Base-by-base conservation (phyloP, 2,797 vertebrate species). In the Octomys mimax region DNA sequence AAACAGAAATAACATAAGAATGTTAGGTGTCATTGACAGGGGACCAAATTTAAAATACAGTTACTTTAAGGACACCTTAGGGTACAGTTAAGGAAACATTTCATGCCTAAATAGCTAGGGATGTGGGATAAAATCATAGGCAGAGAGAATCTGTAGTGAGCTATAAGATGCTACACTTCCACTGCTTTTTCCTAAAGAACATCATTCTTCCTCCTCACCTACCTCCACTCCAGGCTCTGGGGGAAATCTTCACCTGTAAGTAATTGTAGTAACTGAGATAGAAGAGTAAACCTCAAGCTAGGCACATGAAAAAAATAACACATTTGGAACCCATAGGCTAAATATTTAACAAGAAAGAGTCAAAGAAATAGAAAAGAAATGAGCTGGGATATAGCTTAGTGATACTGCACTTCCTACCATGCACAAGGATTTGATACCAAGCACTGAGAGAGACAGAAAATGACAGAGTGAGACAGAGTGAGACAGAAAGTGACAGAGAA, bases 1-100 rank as follows among this genome's bases (percentile, higher is more conserved):
- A 89, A 57, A 77, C 31, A 90, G 31, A 83, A 95, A 61, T 86
- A 22, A 36, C 28, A 16, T 80, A 57, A 80, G 22, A 61, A 90
- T 31, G n/a, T 68, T 73, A 22, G 28, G 21, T 52, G 5, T 54
- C 36, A 79, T 26, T 77, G 79, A 70, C 16, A 81, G 66, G 54
- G 22, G 24, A 18, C 19, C 8, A 46, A 21, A 73, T 36, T 82
- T 66, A 62, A 88, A 85, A 78, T 7, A 82, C 62, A 71, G 94
- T 36, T 68, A 18, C 6, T 54, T 42, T 61, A 9, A 68, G 26
- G 31, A 22, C 8, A 22, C n/a, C 36, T 64, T 26, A 79, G 39
- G 66, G n/a, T 39, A 71, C 66, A 52, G 77, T 78, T 83, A 70
- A 79, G 80, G 42, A 85, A 82, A 82, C 6, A 39, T 18, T 59